Base-by-base conservation (phyloP, 1,140 invertebrate species). In the Portunus trituberculatus region DNA sequence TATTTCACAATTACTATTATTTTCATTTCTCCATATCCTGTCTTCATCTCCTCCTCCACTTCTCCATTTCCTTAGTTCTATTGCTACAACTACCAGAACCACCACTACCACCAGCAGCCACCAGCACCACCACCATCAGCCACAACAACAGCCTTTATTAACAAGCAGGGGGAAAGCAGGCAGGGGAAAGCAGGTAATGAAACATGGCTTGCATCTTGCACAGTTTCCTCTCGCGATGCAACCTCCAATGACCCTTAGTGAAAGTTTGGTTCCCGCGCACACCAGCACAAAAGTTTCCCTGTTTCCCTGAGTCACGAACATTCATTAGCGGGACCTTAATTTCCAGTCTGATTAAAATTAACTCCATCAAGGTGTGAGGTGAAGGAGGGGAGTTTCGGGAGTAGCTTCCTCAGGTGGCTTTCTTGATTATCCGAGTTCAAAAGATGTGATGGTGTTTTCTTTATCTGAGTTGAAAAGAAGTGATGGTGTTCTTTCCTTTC, bases 241-340 rank as follows among this genome's bases (percentile, higher is more conserved):
- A 39, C 39, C 39, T 39, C 39, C 39, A 39, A 39, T 39, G 39
- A 39, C 52, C 52, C 16, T 76, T 7, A 76, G 67, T 1, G n/a
- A 25, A 76, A 76, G n/a, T n/a, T 76, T 76, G 25, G 20, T 76
- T 76, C 67, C n/a, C 16, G 67, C 67, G 67, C 67, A 25, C 20
- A 25, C 20, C 67, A n/a, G 67, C 67, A 76, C 67, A 76, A 76
- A 76, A 76, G 20, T 76, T 76, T n/a, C 25, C 25, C 67, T 7
- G 67, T 76, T 76, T 76, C 67, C 67, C 67, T 76, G 67, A 76
- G 12, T 76, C 67, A n/a, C 67, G 25, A 12, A n/a, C 20, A 76
- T 76, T 76, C 67, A 76, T 76, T n/a, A 76, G 67, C 67, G 67
- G 67, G 67, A 76, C 20, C 67, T 76, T 76, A n/a, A 76, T n/a